These are phyloP conservation scores for Heliconius erato DNA, from an alignment of 2,888 invertebrate genomes.

Conservation along the genomic window DNA sequence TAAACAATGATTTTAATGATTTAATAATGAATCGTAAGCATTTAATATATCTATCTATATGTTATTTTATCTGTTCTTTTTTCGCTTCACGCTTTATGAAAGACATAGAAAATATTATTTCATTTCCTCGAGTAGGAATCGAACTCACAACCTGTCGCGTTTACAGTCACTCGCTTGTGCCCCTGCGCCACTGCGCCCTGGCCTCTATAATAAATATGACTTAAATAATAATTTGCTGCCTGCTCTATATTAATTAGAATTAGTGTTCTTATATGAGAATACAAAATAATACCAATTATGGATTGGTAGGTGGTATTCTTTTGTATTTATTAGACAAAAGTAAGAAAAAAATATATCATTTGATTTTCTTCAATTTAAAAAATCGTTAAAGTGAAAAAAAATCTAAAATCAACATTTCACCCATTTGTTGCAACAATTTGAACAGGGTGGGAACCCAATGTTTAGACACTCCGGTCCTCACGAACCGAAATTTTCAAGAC, in stretches of 20 bases:
- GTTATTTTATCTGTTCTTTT: not conserved
- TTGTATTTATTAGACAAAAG: no score
- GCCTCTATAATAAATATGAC: no score
- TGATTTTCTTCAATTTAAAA: not conserved
- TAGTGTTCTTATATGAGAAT: no score
- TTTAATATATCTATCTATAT: not conserved
- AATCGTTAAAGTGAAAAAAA: not conserved
- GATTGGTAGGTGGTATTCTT: no score
- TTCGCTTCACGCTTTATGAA: not conserved
- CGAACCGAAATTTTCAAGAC: not conserved
- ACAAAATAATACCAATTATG: no score
- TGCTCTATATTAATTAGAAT: not conserved
- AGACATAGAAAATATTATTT: no score
- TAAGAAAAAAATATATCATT: not conserved
- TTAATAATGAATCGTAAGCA: not conserved
- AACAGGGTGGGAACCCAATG: not conserved
- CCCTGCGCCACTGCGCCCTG: no score
- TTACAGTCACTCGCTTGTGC: no score
- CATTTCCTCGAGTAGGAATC: no score
- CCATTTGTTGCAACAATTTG: not conserved
- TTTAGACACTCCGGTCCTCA: not conserved
- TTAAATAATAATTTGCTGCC: no score
- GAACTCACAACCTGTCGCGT: no score
- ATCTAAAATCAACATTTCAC: no score
- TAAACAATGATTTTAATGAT: constrained; percentile 8